Evolutionary conservation across 2,888 invertebrate genomes (phyloP), one percentile per base, ranked within the genome.

Genomic region (Ophion ellenae): DNA sequence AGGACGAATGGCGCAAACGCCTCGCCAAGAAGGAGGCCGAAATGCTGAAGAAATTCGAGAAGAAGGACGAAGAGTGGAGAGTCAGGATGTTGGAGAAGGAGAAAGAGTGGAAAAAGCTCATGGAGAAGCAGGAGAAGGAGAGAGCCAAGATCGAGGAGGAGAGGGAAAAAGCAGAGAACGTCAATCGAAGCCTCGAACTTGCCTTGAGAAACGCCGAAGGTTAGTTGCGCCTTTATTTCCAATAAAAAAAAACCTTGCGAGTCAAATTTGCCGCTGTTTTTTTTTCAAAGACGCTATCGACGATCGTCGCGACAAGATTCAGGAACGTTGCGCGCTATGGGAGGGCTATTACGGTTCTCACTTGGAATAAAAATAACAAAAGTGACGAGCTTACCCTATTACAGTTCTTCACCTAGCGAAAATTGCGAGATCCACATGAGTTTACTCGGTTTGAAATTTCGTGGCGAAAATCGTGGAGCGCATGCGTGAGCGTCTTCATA

Each of bases 201-300:
- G 95, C 96, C 0, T 93, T 96, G n/a, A 95, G 95, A 91, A 95
- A 96, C 82, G 96, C 97, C 2, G 97, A 97, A 96, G 96, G 97
- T 97, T 93, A 20, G 70, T n/a, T 14, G 17, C 17, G 11, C 11
- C 53, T 2, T 14, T 14, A 53, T 53, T 53, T 53, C 17, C 17
- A 17, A 53, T 53, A 14, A 5, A 53, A 5, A 53, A 53, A 53
- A 3, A 17, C 17, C 53, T 53, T 9, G 5, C 53, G 14, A 53
- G 14, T 53, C 2, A 17, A 17, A 53, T 53, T 53, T 53, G 5
- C 17, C 53, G 11, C 53, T 14, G 14, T 1, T 17, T 5, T 17
- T 17, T 53, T 14, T 1, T 53, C 47, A 5, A 53, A 17, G 53
- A 14, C 53, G 17, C 53, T 53, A 53, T 53, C 17, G 14, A 14